phyloP scores from a whole-genome alignment of 1,140 invertebrate genomes.

The Saccostrea cuccullata region DNA sequence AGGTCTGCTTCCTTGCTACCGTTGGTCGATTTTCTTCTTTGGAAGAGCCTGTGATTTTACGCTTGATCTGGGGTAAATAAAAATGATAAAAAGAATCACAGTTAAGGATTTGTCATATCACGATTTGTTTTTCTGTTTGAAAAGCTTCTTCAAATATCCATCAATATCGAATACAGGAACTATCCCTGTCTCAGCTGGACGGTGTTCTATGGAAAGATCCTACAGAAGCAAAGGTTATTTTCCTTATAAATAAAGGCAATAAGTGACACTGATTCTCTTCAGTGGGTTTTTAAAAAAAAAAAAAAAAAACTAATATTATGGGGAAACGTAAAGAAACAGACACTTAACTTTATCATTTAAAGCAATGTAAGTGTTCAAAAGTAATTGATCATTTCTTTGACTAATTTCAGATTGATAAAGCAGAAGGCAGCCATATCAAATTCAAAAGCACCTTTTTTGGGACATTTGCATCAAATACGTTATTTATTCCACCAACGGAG shows the following conservation, averaged over 20 bases:
- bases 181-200: not conserved
- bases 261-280: too few species aligned
- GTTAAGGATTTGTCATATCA: not conserved
- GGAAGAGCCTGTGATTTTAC: too few species aligned
- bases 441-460: slow-evolving; percentile 56
- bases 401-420: not conserved
- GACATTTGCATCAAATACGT: slow-evolving; percentile 49
- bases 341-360: too few species aligned
- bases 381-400: too few species aligned
- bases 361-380: too few species aligned
- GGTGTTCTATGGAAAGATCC: not conserved
- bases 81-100: too few species aligned
- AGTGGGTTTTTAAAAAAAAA: too few species aligned
- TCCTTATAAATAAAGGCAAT: too few species aligned
- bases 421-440: slow-evolving; percentile 10
- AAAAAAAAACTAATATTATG: too few species aligned
- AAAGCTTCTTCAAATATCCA: not conserved
- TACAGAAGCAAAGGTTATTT: not conserved
- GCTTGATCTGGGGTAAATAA: too few species aligned
- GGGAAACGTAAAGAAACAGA: too few species aligned
- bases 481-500: slow-evolving; percentile 43
- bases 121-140: not conserved
- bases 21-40: too few species aligned
- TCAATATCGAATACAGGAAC: not conserved
- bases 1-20: not conserved